Base-by-base conservation (phyloP, 2,888 invertebrate genomes). In the Leptinotarsa tumamoca region DNA sequence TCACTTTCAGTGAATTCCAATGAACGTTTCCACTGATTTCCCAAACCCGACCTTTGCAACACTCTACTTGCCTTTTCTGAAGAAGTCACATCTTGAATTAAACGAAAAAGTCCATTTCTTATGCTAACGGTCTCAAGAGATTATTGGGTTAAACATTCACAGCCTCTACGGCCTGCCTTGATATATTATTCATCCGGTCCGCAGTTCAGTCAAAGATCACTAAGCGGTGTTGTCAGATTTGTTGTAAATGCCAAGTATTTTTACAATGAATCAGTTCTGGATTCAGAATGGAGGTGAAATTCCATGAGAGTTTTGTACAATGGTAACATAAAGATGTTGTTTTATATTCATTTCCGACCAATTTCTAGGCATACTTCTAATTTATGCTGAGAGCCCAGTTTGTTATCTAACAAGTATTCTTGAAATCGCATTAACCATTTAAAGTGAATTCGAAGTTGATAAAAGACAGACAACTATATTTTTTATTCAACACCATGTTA, bases 151-250 rank as follows among this genome's bases (percentile, higher is more conserved):
- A 17, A 58, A 13, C 43, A n/a, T 63, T 63, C 63, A 63, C 63
- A 43, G 33, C 63, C 18, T 43, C 63, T 33, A n/a, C 33, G 43
- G 63, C 17, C 43, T 0, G 63, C 43, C 43, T 63, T 43, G 43
- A 63, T 63, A 63, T 63, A 63, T 63, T 63, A 43, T 63, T 63
- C 63, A 63, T 33, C 43, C 17, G 63, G 63, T 63, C 63, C 33
- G 63, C 63, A 63, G 27, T 63, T 63, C n/a, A 17, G 63, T 18
- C 43, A 14, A 14, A 21, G 63, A 63, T 5, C 33, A n/a, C 15
- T 15, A 52, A 52, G 52, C 52, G 52, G n/a, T 52, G 52, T 52
- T 52, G 52, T n/a, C 52, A 52, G n/a, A 14, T 52, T 52, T 52
- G 13, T 17, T 52, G 4, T 15, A 15, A 17, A 52, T 52, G 7